Evolutionary conservation across 2,113 vertebrate genomes (phyloP), one percentile per base, ranked within the genome.

Genomic region (Peromyscus californicus): DNA sequence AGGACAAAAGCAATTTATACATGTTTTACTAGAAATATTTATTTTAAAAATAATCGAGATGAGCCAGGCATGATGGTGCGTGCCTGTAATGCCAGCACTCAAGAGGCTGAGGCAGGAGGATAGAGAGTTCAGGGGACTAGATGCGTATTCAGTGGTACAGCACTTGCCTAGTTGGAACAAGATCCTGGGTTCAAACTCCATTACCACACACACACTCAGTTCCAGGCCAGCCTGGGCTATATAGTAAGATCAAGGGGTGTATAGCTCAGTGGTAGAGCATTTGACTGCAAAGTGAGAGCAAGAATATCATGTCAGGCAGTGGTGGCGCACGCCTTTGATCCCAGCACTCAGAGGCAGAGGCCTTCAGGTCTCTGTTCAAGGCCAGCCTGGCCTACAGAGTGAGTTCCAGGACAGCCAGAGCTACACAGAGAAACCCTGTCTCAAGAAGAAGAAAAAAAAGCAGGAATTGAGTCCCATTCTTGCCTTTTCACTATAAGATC

Each of bases 11-110:
- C 45, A 69, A 42, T 6, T 91, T 84, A 70, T 79, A 96, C 22
- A 31, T 80, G 45, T 78, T 97, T 97, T 98, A 94, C 87, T 96
- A 97, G 75, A 95, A 97, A 95, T 54, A 45, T 97, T 96, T 97
- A 92, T 93, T 97, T 83, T 1, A 87, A 69, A 69, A 93, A 93
- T 59, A 45, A 57, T 78, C 5, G 3, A 45, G 5, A 26, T n/a
- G 63, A 80, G 33, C 39, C 72, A 45, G 74, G 39, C 39, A 36
- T 63, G 39, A 42, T 48, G 88, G 29, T 5, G 2, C 17, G 24
- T 63, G 26, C 26, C 57, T 45, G 9, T 57, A 63, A 63, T 36
- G 26, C 29, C n/a, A 76, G 54, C n/a, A 78, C 11, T 78, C 39
- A 24, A 61, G 57, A 48, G 57, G 12, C 74, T 78, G 74, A 48